phyloP scores from a whole-genome alignment of 2,113 vertebrate genomes.

The Anguilla rostrata region DNA sequence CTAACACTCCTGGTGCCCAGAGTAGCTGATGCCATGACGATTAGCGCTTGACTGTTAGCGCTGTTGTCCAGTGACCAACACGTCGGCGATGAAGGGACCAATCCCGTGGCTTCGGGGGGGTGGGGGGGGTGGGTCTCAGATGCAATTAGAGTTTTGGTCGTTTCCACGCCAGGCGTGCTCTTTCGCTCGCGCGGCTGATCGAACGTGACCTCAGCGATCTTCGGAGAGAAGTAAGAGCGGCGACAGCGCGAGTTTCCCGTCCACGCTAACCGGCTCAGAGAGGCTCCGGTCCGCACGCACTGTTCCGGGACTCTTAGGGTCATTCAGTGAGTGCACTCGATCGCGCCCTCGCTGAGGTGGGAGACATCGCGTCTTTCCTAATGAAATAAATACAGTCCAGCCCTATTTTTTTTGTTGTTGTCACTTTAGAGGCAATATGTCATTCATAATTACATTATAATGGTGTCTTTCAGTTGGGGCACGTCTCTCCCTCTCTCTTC shows the following conservation, averaged over 20 bases:
- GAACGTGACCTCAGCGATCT: background rate
- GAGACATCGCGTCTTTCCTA: background rate
- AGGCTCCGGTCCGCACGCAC: background rate
- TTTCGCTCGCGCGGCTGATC: background rate
- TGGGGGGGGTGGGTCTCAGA: background rate
- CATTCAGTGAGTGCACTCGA: too few species aligned
- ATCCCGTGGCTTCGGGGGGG: background rate
- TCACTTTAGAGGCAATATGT: background rate
- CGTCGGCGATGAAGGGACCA: background rate
- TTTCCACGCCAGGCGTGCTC: background rate
- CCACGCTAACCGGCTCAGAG: background rate
- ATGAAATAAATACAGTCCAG: background rate
- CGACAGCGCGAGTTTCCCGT: background rate
- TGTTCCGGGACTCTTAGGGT: background rate
- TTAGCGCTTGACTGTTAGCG: background rate
- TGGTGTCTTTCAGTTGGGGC: background rate
- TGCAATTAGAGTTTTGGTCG: background rate
- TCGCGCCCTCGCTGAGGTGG: background rate
- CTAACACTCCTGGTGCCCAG: background rate
- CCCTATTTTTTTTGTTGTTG: background rate
- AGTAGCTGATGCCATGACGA: background rate
- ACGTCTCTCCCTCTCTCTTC: too few species aligned
- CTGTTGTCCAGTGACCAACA: background rate
- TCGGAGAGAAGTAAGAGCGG: constrained; percentile 13
- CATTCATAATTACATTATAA: background rate